Base-by-base conservation (phyloP, 2,797 vertebrate species). In the Tangara arthus region DNA sequence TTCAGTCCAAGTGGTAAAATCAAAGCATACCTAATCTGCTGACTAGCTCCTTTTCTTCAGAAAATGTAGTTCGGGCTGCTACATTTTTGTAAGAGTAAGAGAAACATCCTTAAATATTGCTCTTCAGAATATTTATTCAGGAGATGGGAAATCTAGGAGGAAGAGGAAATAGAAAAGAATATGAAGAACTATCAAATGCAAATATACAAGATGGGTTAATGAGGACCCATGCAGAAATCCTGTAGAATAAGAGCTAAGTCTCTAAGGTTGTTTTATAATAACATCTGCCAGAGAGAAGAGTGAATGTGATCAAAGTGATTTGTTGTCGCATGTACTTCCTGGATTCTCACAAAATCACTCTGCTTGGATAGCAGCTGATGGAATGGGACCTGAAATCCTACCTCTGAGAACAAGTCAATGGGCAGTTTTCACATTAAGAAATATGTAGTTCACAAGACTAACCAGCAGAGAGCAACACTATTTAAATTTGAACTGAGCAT, bases 381-480 rank as follows among this genome's bases (percentile, higher is more conserved):
- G 59, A 81, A 69, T 6, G 12, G n/a, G 28, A 78, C 26, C n/a
- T 59, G 39, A 80, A 72, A 52, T 47, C 52, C 41, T 35, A 37
- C 49, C 34, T 81, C 63, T n/a, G 24, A 56, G 23, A 68, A 5
- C 17, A 71, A 47, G 56, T 84, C 32, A 90, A 80, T 8, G 13
- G 46, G 21, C 20, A 77, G 41, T 39, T 88, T 92, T 81, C 24
- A 13, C 50, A 22, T 32, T 53, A 87, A 49, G 12, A 82, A 47
- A 83, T 17, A 12, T 55, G 90, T 71, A 94, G 68, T 97, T 95
- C 86, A 49, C n/a, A 50, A 65, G 82, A 91, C 41, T 69, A 89
- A 49, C 96, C 96, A 97, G 91, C 89, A 97, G 96, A 97, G 95
- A 92, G 95, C 96, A 96, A 96, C 87, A 77, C 93, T 92, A 93